Base-by-base conservation (phyloP, 2,888 invertebrate genomes). In the Drosophila mettleri region DNA sequence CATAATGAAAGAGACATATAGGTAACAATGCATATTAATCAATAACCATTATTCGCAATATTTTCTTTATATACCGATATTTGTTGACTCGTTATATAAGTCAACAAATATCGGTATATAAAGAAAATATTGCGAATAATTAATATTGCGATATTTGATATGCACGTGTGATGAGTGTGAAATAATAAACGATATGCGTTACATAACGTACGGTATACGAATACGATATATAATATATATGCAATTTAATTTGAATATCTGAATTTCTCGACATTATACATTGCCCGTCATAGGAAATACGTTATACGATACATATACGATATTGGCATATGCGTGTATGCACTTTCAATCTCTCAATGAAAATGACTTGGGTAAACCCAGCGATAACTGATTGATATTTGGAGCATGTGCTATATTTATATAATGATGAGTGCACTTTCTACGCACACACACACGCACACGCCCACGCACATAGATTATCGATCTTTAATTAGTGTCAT, bases 371-470 rank as follows among this genome's bases (percentile, higher is more conserved):
- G 18, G n/a, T 34, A 45, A 18, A 45, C 34, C 27, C 45, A 34
- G 10, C 22, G 49, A 24, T 43, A 22, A 16, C 27, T 24, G 46
- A 22, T 33, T 20, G 41, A 31, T 16, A 54, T 54, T 54, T 54
- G 29, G 33, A 45, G 41, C 54, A 29, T 31, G 45, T 55, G 24
- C 48, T 49, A 18, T 39, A 29, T 52, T 10, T 52, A 29, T 36
- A 20, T 49, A 38, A 49, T 29, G 27, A 16, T 43, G 41, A 29
- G 34, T 27, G 14, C 41, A 63, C 72, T 72, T 72, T 73, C 67
- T 73, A 53, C 55, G 48, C n/a, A n/a, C 20, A 5, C 41, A 14
- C 22, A 22, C 5, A 14, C 59, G 49, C 57, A 34, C 67, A 59
- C n/a, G 16, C 12, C 2, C n/a, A n/a, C n/a, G n/a, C n/a, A n/a